These are phyloP conservation scores for Polia nebulosa DNA, from an alignment of 2,888 invertebrate species.

Conservation along the genomic window DNA sequence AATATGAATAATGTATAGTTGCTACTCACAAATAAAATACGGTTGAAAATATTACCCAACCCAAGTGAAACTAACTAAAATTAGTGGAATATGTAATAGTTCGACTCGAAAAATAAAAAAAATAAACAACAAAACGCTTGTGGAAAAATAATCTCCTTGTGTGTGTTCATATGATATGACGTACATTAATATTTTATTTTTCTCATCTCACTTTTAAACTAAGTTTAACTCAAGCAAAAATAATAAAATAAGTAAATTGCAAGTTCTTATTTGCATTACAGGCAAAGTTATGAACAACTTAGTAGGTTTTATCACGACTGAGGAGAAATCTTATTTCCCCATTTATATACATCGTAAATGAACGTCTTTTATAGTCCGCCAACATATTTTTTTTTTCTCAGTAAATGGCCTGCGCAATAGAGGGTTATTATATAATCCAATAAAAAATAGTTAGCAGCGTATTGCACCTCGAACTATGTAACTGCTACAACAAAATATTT, in stretches of 20 bases:
- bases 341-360: slow-evolving; percentile 37
- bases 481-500: slow-evolving; percentile 7
- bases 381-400: slow-evolving; percentile 22
- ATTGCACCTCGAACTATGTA: slow-evolving; percentile 9
- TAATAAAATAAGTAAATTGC: slow-evolving; percentile 39
- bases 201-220: slow-evolving; percentile 55
- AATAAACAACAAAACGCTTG: slow-evolving; percentile 35
- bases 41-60: slow-evolving; percentile 65
- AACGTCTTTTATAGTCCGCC: slow-evolving; percentile 18
- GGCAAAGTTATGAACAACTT: slow-evolving; percentile 39
- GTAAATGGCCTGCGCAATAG: slow-evolving; percentile 11
- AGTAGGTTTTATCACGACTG: slow-evolving; percentile 49
- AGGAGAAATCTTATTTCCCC: slow-evolving; percentile 58
- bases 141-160: slow-evolving; percentile 56
- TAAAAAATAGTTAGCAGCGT: slow-evolving; percentile 28
- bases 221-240: slow-evolving; percentile 49
- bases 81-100: slow-evolving; percentile 70
- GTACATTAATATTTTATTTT: slow-evolving; percentile 56
- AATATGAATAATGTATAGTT: slow-evolving; percentile 25
- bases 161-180: slow-evolving; percentile 44
- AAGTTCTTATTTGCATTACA: slow-evolving; percentile 38
- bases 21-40: slow-evolving; percentile 52
- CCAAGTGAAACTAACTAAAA: slow-evolving; percentile 68
- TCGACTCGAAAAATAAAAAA: slow-evolving; percentile 63
- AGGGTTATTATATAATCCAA: slow-evolving; percentile 42